Conservation (phyloP, 2,797 vertebrate genomes). For the Leptodactylus fallax region DNA sequence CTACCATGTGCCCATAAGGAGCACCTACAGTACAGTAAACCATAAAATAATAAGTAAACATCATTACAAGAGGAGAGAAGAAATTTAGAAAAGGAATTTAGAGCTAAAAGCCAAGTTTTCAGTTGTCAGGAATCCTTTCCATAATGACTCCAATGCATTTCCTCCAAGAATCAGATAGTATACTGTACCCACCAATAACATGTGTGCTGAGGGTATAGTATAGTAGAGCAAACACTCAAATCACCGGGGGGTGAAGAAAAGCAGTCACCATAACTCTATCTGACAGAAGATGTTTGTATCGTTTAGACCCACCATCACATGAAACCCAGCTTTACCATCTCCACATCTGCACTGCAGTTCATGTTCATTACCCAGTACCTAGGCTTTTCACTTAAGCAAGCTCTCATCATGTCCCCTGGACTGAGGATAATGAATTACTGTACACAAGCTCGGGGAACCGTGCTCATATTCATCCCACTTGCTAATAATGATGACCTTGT, state of each 20-base stretch:
- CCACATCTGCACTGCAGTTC: background rate
- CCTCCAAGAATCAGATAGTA: slow-evolving; percentile 8
- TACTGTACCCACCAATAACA: slow-evolving; percentile 9
- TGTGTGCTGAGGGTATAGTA: slow-evolving; percentile 4
- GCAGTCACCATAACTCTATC: background rate
- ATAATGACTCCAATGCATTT: slow-evolving; percentile 15
- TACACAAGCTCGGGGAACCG: slow-evolving; percentile 16
- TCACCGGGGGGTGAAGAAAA: background rate
- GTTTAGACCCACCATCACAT: background rate
- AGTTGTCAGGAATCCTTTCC: slow-evolving; percentile 37
- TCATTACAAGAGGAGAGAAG: slow-evolving; percentile 3
- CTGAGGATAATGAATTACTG: slow-evolving; percentile 30
- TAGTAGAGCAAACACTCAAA: background rate
- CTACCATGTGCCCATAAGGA: background rate
- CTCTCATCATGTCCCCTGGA: slow-evolving; percentile 22
- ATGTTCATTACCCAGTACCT: background rate
- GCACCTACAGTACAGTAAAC: slow-evolving; percentile 21
- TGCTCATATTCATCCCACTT: slow-evolving; percentile 35
- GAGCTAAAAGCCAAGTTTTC: slow-evolving; percentile 12
- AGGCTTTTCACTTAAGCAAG: background rate
- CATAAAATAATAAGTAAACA: slow-evolving; percentile 6
- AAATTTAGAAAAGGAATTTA: background rate
- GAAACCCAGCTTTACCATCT: background rate
- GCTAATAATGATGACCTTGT: slow-evolving; percentile 46
- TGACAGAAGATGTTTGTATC: background rate